Conservation (phyloP, 2,797 vertebrate species). For the Acipenser ruthenus region DNA sequence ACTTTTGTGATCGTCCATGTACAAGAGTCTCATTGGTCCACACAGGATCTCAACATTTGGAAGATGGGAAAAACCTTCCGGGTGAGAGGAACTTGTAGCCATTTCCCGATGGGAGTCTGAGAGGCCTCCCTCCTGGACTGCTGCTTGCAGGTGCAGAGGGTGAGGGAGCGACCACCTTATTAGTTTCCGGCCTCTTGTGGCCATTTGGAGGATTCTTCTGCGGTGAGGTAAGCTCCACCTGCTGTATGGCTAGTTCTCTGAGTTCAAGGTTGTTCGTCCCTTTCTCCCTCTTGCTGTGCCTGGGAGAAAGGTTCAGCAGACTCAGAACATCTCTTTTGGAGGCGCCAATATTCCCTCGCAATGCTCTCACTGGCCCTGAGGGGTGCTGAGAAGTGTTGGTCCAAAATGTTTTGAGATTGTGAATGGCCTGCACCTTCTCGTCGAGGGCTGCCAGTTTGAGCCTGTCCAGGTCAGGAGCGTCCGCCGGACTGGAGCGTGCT, state of each 20-base stretch:
- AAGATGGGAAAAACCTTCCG: slow-evolving; percentile 88
- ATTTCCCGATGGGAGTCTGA: slow-evolving; percentile 75
- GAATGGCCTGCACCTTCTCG: slow-evolving; percentile 78
- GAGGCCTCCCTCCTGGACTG: slow-evolving; percentile 61
- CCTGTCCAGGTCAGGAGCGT: slow-evolving; percentile 72
- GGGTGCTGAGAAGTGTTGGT: slow-evolving; percentile 66
- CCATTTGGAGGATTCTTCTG: slow-evolving; percentile 69
- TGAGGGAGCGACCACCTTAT: slow-evolving; percentile 51
- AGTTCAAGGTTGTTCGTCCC: slow-evolving; percentile 77
- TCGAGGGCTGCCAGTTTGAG: slow-evolving; percentile 81
- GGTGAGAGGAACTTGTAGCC: slow-evolving; percentile 87
- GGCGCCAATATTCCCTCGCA: slow-evolving; percentile 70
- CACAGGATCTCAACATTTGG: slow-evolving; percentile 77
- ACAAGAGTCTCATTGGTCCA: too few species aligned
- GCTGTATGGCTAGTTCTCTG: slow-evolving; percentile 73
- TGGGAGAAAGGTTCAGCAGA: slow-evolving; percentile 80
- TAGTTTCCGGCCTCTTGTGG: slow-evolving; percentile 56
- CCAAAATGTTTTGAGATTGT: slow-evolving; percentile 89
- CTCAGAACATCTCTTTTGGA: slow-evolving; percentile 83
- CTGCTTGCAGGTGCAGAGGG: slow-evolving; percentile 60
- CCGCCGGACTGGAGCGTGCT: slow-evolving; percentile 78
- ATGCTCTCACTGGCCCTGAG: slow-evolving; percentile 57
- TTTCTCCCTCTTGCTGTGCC: slow-evolving; percentile 68
- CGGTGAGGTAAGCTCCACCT: slow-evolving; percentile 46
- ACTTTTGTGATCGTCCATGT: too few species aligned